Conservation (phyloP, 2,888 invertebrate species). For the Clusia tigrina region DNA sequence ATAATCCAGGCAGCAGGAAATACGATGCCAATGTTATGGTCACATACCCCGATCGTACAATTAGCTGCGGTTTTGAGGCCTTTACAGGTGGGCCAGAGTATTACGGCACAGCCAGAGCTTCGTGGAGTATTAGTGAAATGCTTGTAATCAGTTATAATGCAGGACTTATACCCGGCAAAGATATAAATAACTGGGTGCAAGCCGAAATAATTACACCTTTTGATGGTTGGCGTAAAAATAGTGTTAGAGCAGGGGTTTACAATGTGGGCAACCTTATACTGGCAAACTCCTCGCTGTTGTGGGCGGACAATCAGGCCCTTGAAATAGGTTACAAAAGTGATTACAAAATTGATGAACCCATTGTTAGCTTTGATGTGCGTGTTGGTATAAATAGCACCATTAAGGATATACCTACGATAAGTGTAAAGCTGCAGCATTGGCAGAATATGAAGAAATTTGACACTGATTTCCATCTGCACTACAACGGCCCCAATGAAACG, state of each 20-base stretch:
- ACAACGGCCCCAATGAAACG: conserved; percentile 58
- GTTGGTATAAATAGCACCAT: conserved; percentile 69
- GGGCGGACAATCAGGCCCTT: conserved; percentile 71
- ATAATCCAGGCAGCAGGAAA: conserved; percentile 70
- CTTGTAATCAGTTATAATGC: conserved; percentile 64
- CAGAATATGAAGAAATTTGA: conserved; percentile 66
- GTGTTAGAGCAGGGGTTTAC: conserved; percentile 65
- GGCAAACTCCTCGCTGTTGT: conserved; percentile 68
- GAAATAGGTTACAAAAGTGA: conserved; percentile 68
- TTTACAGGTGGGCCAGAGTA: conserved; percentile 59
- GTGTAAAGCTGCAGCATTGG: conserved; percentile 68
- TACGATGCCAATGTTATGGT: conserved; percentile 72
- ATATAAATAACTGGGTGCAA: conserved; percentile 57
- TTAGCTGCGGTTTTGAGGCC: conserved; percentile 74
- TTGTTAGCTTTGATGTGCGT: conserved; percentile 66
- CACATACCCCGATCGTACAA: conserved; percentile 78
- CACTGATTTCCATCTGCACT: conserved; percentile 67
- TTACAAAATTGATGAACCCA: conserved; percentile 62
- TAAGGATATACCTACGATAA: conserved; percentile 69
- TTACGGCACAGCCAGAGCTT: conserved; percentile 67
- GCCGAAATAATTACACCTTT: conserved; percentile 70
- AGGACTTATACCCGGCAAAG: conserved; percentile 52
- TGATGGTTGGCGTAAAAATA: conserved; percentile 69
- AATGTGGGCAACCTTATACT: conserved; percentile 66
- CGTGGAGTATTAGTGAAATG: conserved; percentile 75